Evolutionary conservation across 2,888 invertebrate species (phyloP), one percentile per base, ranked within the genome.

Genomic region (Ichneumoninae sp.): DNA sequence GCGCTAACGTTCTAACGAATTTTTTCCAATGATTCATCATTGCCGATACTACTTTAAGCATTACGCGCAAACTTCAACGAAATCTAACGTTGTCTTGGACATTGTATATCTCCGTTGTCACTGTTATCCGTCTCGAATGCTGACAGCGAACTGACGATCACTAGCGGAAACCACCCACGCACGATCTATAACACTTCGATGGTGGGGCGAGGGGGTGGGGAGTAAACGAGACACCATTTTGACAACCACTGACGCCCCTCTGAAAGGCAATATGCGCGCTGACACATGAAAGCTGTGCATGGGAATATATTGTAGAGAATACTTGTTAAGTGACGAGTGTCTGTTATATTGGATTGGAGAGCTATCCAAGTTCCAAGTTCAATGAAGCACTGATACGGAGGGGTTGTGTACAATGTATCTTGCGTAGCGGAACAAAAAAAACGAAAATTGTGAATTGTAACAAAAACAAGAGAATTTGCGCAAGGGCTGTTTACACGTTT

Each of bases 221-320:
- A 52, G 52, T 5, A 19, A 52, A 7, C 8, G 26, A 19, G 33
- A 75, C 52, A 66, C 60, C 63, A 36, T 40, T 65, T 52, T 75
- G 75, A 75, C 75, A 66, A 66, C 75, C 75, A 52, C 52, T 36
- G 75, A 75, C 50, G 52, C 75, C 66, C 65, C 65, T 66, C 19
- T 40, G 65, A 19, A 6, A 40, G 6, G n/a, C 65, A 63, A 65
- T 33, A 47, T 63, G 74, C 36, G 50, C 44, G 26, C 44, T 26
- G 7, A 60, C 44, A 60, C 44, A 26, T 30, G 50, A 50, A 52
- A n/a, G 16, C 52, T 52, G 6, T 52, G n/a, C n/a, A n/a, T 52
- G n/a, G 16, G n/a, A n/a, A 4, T n/a, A 52, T 6, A 50, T n/a
- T 30, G 6, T 6, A 26, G 26, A 26, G 5, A 26, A 60, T 10